A percentile compares a stretch with the other conserved stretches of the same genome.
phyloP scores from a whole-genome alignment of 2,797 vertebrate species.

The Rhodeus uyekii region DNA sequence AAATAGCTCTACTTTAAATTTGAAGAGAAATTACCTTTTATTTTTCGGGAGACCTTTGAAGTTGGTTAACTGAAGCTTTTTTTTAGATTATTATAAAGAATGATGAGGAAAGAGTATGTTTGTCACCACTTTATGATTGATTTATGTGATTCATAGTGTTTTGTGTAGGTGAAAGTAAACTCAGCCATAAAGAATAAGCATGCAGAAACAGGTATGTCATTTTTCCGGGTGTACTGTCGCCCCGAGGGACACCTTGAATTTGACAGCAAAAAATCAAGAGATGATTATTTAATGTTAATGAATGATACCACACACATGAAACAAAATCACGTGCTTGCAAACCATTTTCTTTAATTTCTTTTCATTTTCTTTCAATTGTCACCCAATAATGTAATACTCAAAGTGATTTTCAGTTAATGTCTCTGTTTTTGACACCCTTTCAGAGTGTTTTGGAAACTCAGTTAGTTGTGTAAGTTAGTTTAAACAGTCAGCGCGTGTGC shows the following conservation, averaged over 20 bases:
- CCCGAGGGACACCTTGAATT: conserved; percentile 14
- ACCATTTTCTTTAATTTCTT: too few relatives aligned
- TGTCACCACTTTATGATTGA: background rate
- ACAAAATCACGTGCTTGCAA: background rate
- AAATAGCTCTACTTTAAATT: background rate
- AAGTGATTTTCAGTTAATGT: background rate
- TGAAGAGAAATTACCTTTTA: background rate
- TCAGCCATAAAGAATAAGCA: background rate
- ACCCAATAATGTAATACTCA: background rate
- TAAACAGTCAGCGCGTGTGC: background rate
- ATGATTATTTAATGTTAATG: background rate
- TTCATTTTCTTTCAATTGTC: background rate
- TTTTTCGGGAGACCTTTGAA: background rate
- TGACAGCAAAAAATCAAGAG: background rate
- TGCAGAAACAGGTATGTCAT: background rate
- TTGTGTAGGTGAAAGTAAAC: background rate
- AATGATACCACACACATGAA: background rate
- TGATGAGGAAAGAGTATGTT: background rate
- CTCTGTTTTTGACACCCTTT: too few relatives aligned
- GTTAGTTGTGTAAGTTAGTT: too few relatives aligned
- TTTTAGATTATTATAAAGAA: background rate
- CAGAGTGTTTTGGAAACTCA: too few relatives aligned
- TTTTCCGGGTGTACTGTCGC: background rate
- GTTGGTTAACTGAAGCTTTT: background rate
- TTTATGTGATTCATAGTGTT: too few relatives aligned